Percentiles rank a stretch among this genome's conserved stretches.
These are phyloP conservation scores for Tapirus indicus DNA, from an alignment of 2,797 vertebrate genomes.

Conservation along the genomic window DNA sequence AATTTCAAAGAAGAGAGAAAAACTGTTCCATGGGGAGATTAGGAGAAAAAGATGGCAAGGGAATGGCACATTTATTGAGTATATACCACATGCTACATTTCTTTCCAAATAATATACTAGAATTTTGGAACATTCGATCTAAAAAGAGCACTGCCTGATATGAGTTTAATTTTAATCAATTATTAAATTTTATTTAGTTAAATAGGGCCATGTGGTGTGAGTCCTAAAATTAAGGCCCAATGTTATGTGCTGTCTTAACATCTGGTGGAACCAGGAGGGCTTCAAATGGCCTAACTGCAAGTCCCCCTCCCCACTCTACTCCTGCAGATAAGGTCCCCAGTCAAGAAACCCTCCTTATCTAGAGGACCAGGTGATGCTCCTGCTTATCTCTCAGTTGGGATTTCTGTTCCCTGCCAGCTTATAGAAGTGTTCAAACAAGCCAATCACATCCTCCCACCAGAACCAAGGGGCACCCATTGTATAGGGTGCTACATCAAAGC, in stretches of 20 bases:
- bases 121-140: not conserved
- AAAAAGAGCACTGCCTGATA: not conserved
- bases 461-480: not conserved
- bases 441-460: not conserved
- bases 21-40: not conserved
- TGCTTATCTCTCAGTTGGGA: not conserved
- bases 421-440: not conserved
- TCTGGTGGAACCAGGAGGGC: not conserved
- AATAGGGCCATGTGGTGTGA: not conserved
- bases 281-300: not conserved
- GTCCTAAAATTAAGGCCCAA: not conserved
- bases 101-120: not conserved
- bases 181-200: not conserved
- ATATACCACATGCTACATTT: not conserved
- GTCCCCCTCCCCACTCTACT: not conserved
- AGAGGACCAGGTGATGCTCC: not conserved
- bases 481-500: not conserved
- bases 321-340: not conserved
- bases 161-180: not conserved
- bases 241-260: not conserved
- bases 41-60: not conserved
- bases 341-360: not conserved
- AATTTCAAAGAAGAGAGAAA: not conserved
- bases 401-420: not conserved
- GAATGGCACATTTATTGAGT: not conserved